A percentile compares a stretch with the other conserved stretches of the same genome.
Conservation (phyloP, 1,140 invertebrate genomes). For the Zophobas atratus region DNA sequence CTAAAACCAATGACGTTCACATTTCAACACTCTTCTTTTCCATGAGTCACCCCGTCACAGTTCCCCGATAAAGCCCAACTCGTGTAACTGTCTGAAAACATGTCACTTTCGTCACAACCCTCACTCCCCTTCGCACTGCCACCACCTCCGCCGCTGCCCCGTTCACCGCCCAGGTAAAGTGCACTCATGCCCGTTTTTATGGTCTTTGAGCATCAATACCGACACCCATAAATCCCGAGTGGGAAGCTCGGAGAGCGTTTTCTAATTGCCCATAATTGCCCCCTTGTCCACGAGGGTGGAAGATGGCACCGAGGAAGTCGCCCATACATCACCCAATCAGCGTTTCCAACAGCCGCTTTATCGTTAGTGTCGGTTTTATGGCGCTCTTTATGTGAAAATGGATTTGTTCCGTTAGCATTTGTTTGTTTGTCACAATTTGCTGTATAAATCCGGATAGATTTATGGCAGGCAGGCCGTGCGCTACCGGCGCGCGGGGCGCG, state of each 20-base stretch:
- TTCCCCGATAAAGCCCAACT: too few relatives aligned
- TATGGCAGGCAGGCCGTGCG: constrained; percentile 2
- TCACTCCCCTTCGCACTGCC: too few relatives aligned
- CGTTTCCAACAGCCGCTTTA: neutral
- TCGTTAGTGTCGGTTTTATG: constrained; percentile 5
- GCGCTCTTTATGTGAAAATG: constrained; percentile 7
- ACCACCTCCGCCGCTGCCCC: too few relatives aligned
- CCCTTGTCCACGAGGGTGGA: neutral
- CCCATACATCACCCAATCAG: neutral
- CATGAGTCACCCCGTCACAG: too few relatives aligned
- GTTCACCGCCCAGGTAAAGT: constrained; percentile 3
- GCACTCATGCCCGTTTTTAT: neutral
- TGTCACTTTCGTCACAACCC: too few relatives aligned
- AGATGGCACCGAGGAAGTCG: constrained; percentile 4
- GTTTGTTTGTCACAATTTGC: constrained; percentile 16
- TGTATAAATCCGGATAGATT: constrained; percentile 16
- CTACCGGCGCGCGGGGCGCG: neutral
- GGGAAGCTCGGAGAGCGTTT: constrained; percentile 4
- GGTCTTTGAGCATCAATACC: constrained; percentile 4
- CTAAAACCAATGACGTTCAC: too few relatives aligned
- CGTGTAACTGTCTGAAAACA: too few relatives aligned
- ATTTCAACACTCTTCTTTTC: too few relatives aligned
- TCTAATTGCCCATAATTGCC: constrained; percentile 9
- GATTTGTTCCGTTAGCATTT: neutral
- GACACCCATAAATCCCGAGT: constrained; percentile 4